phyloP scores from a whole-genome alignment of 53 echinoderm and acorn worm genomes.

The Holothuria scabra region DNA sequence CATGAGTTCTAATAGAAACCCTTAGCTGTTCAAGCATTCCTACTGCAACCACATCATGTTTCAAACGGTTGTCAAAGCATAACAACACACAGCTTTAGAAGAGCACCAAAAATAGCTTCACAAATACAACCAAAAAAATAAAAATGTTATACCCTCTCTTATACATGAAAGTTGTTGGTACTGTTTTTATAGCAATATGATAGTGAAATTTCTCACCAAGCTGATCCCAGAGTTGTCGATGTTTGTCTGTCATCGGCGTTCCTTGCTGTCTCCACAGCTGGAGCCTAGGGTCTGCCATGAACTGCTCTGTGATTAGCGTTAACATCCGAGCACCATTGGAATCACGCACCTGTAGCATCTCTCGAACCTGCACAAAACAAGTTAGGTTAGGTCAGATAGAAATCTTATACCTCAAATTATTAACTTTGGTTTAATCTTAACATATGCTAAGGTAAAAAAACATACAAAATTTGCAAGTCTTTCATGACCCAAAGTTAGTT shows the following conservation, averaged over 20 bases:
- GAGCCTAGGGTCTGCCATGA: constrained; percentile 95
- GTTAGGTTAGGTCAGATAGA: no score
- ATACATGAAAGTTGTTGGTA: neutral
- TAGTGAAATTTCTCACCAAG: constrained; percentile 72
- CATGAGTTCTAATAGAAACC: no score
- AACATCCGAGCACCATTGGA: constrained; percentile 99
- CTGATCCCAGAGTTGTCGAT: constrained; percentile 99
- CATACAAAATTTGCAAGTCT: no score
- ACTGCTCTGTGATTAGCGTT: constrained; percentile 98
- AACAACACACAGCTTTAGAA: no score
- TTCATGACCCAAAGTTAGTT: no score
- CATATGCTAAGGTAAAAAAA: neutral
- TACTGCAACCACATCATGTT: no score
- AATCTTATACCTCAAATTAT: no score
- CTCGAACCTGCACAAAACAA: constrained; percentile 91
- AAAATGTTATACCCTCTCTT: neutral
- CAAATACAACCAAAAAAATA: neutral
- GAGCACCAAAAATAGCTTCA: no score
- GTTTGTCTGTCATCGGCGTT: constrained; percentile 98
- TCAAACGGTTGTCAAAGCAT: no score
- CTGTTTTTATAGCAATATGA: neutral
- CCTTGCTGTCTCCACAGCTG: constrained; percentile 98
- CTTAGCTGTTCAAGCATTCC: no score
- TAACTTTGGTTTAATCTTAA: no score
- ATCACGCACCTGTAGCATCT: constrained; percentile 97